Base-by-base conservation (phyloP, 2,797 vertebrate genomes). In the Crenichthys baileyi region DNA sequence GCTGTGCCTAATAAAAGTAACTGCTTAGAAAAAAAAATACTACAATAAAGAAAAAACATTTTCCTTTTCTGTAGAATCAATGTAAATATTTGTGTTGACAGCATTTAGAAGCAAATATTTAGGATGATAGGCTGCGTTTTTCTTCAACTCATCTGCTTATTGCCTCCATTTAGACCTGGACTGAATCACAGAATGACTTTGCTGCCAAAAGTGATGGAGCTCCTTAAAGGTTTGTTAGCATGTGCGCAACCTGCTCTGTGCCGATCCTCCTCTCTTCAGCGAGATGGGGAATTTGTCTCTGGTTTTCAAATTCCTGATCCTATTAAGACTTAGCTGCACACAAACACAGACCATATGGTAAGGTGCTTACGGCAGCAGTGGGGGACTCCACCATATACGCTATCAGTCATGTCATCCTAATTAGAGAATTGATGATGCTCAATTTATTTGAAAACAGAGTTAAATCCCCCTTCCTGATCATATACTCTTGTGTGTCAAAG, bases 291-390 rank as follows among this genome's bases (percentile, higher is more conserved):
- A 77, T 88, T 88, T 91, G 88, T 89, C 80, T 60, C 77, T 79
- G 75, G 90, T 88, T 89, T 88, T 61, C 74, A 50, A 75, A 76
- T 83, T 88, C 75, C 75, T 90, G 91, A 95, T 94, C 92, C 90
- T 89, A 91, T 94, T 94, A 92, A 83, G 84, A 89, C 87, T 89
- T 85, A 86, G 78, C 26, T 12, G 80, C 78, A 82, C 87, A 94
- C 84, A 87, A 87, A 89, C 82, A 81, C 80, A 84, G 75, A 77
- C 85, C 93, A 94, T 91, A 93, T 95, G 94, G 90, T 91, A 87
- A 90, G 90, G 84, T 83, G 85, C 90, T 94, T 87, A 90, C n/a
- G 3, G 84, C 79, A 36, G 75, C 76, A 76, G 82, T 58, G 51
- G 61, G 81, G 79, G 71, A 81, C 76, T 77, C 36, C 73, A 16